Conservation (phyloP, 2,888 invertebrate genomes). For the Xylocampa areola region DNA sequence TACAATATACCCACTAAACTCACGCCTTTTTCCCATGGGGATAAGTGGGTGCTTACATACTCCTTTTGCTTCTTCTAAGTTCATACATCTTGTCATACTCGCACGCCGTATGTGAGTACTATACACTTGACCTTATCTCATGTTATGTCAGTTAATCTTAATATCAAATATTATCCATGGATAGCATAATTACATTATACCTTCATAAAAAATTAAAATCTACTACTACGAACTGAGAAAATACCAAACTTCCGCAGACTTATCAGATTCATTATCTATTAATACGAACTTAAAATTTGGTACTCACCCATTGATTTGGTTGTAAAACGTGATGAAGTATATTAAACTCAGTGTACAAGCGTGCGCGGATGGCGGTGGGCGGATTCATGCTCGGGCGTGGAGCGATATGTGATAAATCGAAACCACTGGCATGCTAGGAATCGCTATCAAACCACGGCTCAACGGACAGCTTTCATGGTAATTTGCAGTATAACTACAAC, state of each 20-base stretch:
- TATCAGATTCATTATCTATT: constrained; percentile 23
- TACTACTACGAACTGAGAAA: constrained; percentile 1
- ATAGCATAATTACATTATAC: background rate
- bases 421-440: constrained; percentile 11
- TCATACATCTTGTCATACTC: too few species aligned
- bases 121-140: too few species aligned
- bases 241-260: background rate
- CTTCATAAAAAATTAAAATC: too few species aligned
- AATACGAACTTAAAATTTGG: constrained; percentile 20
- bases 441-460: constrained; percentile 28
- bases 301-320: constrained; percentile 19
- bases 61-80: too few species aligned
- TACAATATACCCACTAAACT: too few species aligned
- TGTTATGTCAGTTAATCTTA: background rate
- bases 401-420: constrained; percentile 21
- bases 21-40: too few species aligned
- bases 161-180: background rate
- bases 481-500: constrained; percentile 7
- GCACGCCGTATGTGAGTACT: too few species aligned
- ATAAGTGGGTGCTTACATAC: too few species aligned
- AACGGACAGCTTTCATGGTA: constrained; percentile 28
- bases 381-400: background rate
- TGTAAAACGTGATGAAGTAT: constrained; percentile 22
- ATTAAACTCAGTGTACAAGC: constrained; percentile 16
- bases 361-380: constrained; percentile 8